Evolutionary conservation across 2,113 vertebrate species (phyloP), one percentile per base, ranked within the genome.

Genomic region (Bolborhynchus lineola): DNA sequence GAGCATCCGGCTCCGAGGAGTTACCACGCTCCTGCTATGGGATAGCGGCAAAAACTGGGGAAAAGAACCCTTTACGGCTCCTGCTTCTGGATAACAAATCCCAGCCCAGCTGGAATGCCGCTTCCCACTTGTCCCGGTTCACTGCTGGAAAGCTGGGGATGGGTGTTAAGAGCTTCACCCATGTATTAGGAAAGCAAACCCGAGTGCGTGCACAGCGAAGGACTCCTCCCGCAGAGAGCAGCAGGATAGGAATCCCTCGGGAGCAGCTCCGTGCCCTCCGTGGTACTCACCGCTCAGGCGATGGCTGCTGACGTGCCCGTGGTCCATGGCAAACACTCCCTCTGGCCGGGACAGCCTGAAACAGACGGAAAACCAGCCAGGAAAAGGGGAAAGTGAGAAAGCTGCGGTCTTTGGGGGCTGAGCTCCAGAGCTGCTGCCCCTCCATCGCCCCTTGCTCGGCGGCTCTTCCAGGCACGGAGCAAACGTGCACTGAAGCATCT

Each of bases 281-380:
- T 13, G 57, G 57, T 59, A 97, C 96, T 96, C 95, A 96, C 96
- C 76, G 2, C 71, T 83, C 5, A n/a, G 6, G 31, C 20, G 90
- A 55, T 72, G 41, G 13, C 92, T 72, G 96, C 94, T 65, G 0
- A 17, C 5, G 13, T 69, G 94, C 2, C 86, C 46, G 4, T 10
- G 3, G 63, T 95, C 96, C 96, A 97, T 97, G 94, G 91, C 92
- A 15, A 50, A 44, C 2, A 14, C 88, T 76, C 70, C 81, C 55
- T 3, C 2, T 37, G 5, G 76, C 71, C 7, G 3, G 79, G 71
- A 57, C 85, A n/a, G 90, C 94, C 95, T 92, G 90, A 75, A 39
- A 46, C 0, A 74, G 0, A 11, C 0, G 60, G 63, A 41, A 31
- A 28, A 4, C 0, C 6, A 2, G 16, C 83, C 2, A 57, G 68